Base-by-base conservation (phyloP, 2,113 vertebrate genomes). In the Paratilapia polleni region DNA sequence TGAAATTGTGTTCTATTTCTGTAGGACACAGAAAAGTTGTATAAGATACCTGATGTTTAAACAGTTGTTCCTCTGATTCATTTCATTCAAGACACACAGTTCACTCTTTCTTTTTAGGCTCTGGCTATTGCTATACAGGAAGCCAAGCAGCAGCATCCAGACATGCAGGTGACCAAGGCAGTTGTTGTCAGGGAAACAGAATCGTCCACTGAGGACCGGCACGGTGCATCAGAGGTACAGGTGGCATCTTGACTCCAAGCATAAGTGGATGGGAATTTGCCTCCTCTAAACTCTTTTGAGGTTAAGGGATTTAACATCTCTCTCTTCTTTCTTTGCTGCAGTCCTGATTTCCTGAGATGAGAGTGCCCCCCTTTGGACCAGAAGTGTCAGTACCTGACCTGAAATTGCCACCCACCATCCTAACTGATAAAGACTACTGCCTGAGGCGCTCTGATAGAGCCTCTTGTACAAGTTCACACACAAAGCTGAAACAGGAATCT, bases 81-180 rank as follows among this genome's bases (percentile, higher is more conserved):
- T 76, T 43, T 56, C 8, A 43, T 41, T 52, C 4, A 36, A 17
- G 13, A 81, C 41, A 49, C 22, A 17, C 38, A 26, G 8, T 60
- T 28, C 11, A 13, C 24, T 77, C 14, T 86, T 52, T 82, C 26
- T 26, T 83, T 22, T 56, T 79, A 99, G 98, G 98, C 98, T 80
- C 95, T 99, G 87, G 98, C 98, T 93, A 97, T 99, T 92, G 98
- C 98, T 94, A 99, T 99, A 95, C 98, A 99, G 94, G 98, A 99
- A 90, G 98, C 98, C 91, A 98, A 97, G 93, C 97, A 99, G 80
- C 98, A 99, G 96, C 98, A 99, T 88, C 98, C 98, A 0, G 98
- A 99, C 95, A 99, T 99, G 98, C 96, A 98, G 96, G 98, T 99
- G 95, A 99, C 98, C 95, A 99, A 99, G 97, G 98, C 98, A 73